Conservation (phyloP, 2,888 invertebrate genomes). For the Pollenia griseotomentosa region DNA sequence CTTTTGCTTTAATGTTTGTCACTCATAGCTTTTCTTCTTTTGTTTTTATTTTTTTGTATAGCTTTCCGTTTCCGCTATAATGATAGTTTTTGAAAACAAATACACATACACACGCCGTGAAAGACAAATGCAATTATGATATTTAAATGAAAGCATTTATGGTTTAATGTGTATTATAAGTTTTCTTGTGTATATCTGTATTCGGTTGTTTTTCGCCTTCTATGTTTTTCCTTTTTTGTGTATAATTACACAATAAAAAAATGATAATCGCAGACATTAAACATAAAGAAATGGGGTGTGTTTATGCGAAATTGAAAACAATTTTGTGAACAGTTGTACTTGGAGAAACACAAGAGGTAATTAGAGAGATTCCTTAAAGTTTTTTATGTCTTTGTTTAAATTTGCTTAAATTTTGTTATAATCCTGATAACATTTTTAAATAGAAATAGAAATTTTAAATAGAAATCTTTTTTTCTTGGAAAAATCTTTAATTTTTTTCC, state of each 20-base stretch:
- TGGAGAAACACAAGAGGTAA: too few relatives aligned
- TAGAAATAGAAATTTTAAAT: too few relatives aligned
- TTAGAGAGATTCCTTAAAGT: too few relatives aligned
- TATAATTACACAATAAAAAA: slow-evolving; percentile 38
- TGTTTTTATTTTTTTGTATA: neutral
- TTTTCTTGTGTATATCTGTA: neutral
- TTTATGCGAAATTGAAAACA: slow-evolving; percentile 3
- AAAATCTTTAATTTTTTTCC: too few relatives aligned
- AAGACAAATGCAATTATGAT: slow-evolving; percentile 51
- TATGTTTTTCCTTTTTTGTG: slow-evolving; percentile 1
- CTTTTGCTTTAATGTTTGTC: slow-evolving; percentile 25
- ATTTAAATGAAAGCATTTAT: slow-evolving; percentile 63
- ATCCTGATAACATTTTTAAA: too few relatives aligned
- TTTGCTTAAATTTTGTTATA: too few relatives aligned
- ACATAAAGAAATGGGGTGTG: slow-evolving; percentile 15
- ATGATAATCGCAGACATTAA: slow-evolving; percentile 23
- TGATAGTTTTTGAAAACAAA: slow-evolving; percentile 9
- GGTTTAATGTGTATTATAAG: slow-evolving; percentile 16
- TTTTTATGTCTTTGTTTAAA: too few relatives aligned
- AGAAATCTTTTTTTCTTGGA: too few relatives aligned
- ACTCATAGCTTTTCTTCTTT: neutral
- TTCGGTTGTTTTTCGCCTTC: slow-evolving; percentile 8
- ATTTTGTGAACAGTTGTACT: neutral
- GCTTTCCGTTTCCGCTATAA: slow-evolving; percentile 39
- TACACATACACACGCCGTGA: neutral